These are phyloP conservation scores for Antheraea mylitta DNA, from an alignment of 1,140 invertebrate genomes.

Conservation along the genomic window DNA sequence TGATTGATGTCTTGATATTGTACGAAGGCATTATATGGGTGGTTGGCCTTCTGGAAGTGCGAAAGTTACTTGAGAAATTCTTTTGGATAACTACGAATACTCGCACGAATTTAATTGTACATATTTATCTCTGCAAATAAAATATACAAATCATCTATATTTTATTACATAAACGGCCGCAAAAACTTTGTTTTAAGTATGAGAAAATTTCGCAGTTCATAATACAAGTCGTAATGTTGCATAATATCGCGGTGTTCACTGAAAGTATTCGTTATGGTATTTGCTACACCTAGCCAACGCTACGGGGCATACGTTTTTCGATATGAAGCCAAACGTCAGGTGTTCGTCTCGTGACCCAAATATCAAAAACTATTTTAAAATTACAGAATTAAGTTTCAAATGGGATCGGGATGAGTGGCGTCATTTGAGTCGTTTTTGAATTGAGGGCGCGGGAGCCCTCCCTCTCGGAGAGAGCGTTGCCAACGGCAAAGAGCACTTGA, in stretches of 20 bases:
- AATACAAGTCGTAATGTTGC: slow-evolving; percentile 70
- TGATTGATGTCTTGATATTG: slow-evolving; percentile 23
- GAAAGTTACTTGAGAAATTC: not conserved
- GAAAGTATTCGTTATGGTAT: slow-evolving; percentile 78
- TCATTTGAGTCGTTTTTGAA: slow-evolving; percentile 45
- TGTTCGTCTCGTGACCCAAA: slow-evolving; percentile 58
- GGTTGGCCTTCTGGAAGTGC: not conserved
- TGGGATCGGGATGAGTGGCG: slow-evolving; percentile 19
- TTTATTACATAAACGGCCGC: not conserved
- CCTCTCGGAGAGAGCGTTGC: slow-evolving; percentile 63
- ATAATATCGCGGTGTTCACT: slow-evolving; percentile 74
- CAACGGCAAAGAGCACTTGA: slow-evolving; percentile 66
- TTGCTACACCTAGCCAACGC: slow-evolving; percentile 76
- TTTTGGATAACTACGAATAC: not conserved
- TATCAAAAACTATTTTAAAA: slow-evolving; percentile 45
- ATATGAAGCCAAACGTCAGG: slow-evolving; percentile 75
- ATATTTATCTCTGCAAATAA: no score
- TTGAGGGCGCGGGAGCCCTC: slow-evolving; percentile 50
- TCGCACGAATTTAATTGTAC: no score
- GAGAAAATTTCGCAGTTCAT: slow-evolving; percentile 66
- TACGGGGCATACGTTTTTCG: slow-evolving; percentile 74
- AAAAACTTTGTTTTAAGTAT: slow-evolving; percentile 53
- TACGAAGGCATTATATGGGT: not conserved
- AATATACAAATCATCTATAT: not conserved
- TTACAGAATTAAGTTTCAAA: slow-evolving; percentile 37